Evolutionary conservation across 2,113 vertebrate species (phyloP).

Genomic region (Laterallus jamaicensis): DNA sequence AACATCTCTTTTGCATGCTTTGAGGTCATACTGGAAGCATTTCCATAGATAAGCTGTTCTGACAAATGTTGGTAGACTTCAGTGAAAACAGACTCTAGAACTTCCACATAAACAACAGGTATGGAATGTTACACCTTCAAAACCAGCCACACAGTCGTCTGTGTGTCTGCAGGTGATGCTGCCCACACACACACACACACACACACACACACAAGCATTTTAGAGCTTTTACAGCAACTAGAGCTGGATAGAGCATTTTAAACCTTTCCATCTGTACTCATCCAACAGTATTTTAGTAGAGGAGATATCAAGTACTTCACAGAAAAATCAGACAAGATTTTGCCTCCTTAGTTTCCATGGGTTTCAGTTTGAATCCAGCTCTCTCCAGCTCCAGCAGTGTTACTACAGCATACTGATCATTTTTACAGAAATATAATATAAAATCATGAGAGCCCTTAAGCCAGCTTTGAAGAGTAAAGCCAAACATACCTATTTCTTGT

Average conservation of each 20-base stretch:
- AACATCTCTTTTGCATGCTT: background rate
- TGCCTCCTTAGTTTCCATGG: background rate
- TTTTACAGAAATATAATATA: background rate
- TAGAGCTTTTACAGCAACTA: background rate
- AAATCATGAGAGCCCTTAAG: background rate
- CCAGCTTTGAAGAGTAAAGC: background rate
- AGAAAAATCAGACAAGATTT: background rate
- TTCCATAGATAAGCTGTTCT: background rate
- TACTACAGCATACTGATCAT: background rate
- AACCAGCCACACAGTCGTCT: background rate
- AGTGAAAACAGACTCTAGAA: background rate
- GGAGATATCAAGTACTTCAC: background rate
- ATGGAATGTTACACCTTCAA: background rate
- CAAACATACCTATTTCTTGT: background rate
- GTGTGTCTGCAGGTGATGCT: background rate
- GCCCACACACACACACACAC: background rate
- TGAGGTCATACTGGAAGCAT: background rate
- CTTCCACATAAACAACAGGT: fast-evolving
- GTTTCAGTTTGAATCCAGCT: background rate
- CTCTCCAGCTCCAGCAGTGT: background rate
- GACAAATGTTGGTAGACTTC: fast-evolving
- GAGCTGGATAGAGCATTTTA: background rate
- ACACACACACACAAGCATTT: background rate
- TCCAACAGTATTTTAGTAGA: background rate
- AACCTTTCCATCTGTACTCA: background rate